Evolutionary conservation across 2,797 vertebrate species (phyloP).

Genomic region (Fratercula arctica): DNA sequence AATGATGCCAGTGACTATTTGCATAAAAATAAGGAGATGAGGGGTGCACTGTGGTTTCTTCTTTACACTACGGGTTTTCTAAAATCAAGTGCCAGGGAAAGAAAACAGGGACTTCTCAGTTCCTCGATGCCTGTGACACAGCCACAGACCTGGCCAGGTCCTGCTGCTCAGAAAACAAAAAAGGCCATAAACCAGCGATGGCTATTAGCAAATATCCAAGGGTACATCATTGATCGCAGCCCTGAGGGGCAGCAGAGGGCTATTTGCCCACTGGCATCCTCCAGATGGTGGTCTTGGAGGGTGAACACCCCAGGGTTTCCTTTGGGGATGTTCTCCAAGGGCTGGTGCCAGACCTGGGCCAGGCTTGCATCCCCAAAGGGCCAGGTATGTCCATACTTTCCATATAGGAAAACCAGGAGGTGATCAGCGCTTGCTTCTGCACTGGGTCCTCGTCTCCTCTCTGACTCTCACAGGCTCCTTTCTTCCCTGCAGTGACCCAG

Average conservation of each 20-base stretch:
- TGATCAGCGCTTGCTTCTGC: not conserved
- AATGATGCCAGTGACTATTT: not conserved
- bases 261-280: not conserved
- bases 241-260: not conserved
- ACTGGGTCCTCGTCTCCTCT: not conserved
- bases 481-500: not conserved
- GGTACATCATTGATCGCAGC: not conserved
- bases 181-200: not conserved
- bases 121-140: not conserved
- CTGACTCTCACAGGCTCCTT: not conserved
- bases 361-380: not conserved
- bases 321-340: not conserved
- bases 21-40: not conserved
- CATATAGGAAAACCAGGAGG: rapidly evolving
- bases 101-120: rapidly evolving
- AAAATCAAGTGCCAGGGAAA: not conserved
- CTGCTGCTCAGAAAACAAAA: not conserved
- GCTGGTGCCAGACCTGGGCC: not conserved
- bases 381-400: not conserved
- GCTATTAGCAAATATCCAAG: not conserved
- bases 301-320: rapidly evolving
- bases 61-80: not conserved
- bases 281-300: not conserved
- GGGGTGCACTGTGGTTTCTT: not conserved
- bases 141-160: rapidly evolving